A percentile compares a stretch with the other conserved stretches of the same genome.
Evolutionary conservation across 2,888 invertebrate genomes (phyloP).

Genomic region (Drosophila neotestacea): DNA sequence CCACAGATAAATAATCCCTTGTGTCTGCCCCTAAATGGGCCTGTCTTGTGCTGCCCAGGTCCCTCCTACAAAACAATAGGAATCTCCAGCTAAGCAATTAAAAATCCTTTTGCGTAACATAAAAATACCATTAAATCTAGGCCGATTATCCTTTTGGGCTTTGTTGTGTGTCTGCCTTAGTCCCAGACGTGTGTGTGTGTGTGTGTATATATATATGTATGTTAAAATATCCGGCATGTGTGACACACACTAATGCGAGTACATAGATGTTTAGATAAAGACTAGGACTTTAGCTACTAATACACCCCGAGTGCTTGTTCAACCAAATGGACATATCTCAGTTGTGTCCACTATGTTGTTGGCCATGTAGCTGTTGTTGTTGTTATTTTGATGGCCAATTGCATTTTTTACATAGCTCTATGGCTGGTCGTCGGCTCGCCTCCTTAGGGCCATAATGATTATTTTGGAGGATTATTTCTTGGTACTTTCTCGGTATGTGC

Average conservation of each 20-base stretch:
- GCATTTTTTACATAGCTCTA: conserved; percentile 73
- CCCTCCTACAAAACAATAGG: neutral
- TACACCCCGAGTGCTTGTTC: conserved; percentile 53
- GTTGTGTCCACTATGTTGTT: conserved; percentile 41
- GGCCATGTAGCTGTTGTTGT: conserved; percentile 21
- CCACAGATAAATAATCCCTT: conserved; percentile 35
- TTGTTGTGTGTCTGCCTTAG: conserved; percentile 21
- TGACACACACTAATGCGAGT: conserved; percentile 32
- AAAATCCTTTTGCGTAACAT: conserved; percentile 76
- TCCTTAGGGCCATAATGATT: conserved; percentile 73
- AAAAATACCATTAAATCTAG: conserved; percentile 74
- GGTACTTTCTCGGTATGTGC: conserved; percentile 46
- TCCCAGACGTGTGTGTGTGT: neutral
- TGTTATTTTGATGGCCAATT: conserved; percentile 67
- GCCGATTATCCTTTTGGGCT: conserved; percentile 64
- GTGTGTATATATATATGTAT: conserved; percentile 13
- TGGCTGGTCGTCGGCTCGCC: conserved; percentile 37
- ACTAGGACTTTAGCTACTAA: conserved; percentile 46
- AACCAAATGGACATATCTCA: conserved; percentile 52
- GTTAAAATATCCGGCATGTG: conserved; percentile 24
- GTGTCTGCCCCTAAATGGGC: conserved; percentile 12
- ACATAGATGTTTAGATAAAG: conserved; percentile 58
- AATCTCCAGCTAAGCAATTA: conserved; percentile 61
- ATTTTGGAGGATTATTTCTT: conserved; percentile 72
- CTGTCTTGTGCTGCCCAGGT: neutral